Evolutionary conservation across 2,113 vertebrate species (phyloP), one percentile per base, ranked within the genome.

Genomic region (Rhea americana): DNA sequence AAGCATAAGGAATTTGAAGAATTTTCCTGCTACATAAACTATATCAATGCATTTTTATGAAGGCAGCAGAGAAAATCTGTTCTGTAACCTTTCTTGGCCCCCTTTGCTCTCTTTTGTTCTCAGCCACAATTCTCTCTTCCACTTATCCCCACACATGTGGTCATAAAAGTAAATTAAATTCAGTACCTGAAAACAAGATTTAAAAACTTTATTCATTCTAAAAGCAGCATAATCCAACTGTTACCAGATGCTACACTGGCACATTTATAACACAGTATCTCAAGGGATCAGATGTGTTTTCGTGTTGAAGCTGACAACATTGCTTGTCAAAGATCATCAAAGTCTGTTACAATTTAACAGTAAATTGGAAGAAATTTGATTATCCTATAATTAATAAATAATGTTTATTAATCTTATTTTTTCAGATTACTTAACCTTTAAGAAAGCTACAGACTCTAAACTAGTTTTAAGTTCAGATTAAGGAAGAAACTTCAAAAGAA

Each of bases 371-470:
- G 11, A 73, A 59, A 7, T 39, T 59, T n/a, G 41, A 5, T 5
- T 39, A 81, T 30, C 9, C 26, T 51, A 17, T 13, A n/a, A 19
- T n/a, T 88, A 75, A 72, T 51, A 83, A 78, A 87, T 55, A 30
- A 56, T 25, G 5, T 53, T 3, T 35, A 35, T 35, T 35, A 35
- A 35, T 35, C 19, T 28, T 39, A n/a, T 11, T 48, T 15, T 68
- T 84, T 81, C 56, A 94, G 66, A 73, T 66, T 68, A 92, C 30
- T 85, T 81, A 79, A 59, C 67, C 41, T 84, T 90, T 28, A 66
- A 5, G 13, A 92, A 92, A 92, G 68, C 47, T 85, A 19, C 53
- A 86, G 37, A 9, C 26, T 82, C 56, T 65, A 83, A 93, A 76
- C 17, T 61, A 87, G 47, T 39, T 16, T 53, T 0, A 71, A 3